Evolutionary conservation across 2,113 vertebrate species (phyloP).

Genomic region (Corvus cornix): DNA sequence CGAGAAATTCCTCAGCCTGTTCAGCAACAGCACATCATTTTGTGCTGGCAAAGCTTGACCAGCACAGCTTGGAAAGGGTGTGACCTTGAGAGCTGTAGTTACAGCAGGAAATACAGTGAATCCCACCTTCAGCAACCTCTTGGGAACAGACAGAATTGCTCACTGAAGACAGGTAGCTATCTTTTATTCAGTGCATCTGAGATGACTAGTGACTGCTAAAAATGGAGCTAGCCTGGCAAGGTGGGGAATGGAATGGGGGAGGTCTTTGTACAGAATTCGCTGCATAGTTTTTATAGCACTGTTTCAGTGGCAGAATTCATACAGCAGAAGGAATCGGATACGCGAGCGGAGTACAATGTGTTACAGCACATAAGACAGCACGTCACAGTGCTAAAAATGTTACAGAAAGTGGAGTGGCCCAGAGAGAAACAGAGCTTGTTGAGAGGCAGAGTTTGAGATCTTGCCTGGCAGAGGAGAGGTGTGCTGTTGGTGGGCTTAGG

Average conservation of each 20-base stretch:
- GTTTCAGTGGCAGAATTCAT: slow-evolving; percentile 30
- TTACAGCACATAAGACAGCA: slow-evolving; percentile 16
- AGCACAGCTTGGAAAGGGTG: neutral
- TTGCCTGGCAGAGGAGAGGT: neutral
- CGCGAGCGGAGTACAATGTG: neutral
- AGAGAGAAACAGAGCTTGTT: neutral
- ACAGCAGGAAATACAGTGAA: neutral
- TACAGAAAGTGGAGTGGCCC: neutral
- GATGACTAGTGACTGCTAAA: slow-evolving; percentile 25
- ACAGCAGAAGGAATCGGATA: slow-evolving; percentile 9
- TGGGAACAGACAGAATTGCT: neutral
- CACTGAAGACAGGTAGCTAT: neutral
- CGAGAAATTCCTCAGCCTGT: neutral
- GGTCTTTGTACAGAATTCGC: neutral
- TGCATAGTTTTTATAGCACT: slow-evolving; percentile 8
- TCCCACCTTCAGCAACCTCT: neutral
- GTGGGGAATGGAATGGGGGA: slow-evolving; percentile 2
- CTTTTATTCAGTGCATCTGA: neutral
- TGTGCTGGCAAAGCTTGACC: neutral
- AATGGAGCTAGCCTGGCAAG: neutral
- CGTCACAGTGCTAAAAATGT: slow-evolving; percentile 37
- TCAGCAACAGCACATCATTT: neutral
- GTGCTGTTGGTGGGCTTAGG: neutral
- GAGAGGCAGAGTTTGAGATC: neutral
- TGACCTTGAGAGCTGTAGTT: neutral